A percentile compares a stretch with the other conserved stretches of the same genome.
phyloP scores from a whole-genome alignment of 2,797 vertebrate genomes.

The Podarcis lilfordi region DNA sequence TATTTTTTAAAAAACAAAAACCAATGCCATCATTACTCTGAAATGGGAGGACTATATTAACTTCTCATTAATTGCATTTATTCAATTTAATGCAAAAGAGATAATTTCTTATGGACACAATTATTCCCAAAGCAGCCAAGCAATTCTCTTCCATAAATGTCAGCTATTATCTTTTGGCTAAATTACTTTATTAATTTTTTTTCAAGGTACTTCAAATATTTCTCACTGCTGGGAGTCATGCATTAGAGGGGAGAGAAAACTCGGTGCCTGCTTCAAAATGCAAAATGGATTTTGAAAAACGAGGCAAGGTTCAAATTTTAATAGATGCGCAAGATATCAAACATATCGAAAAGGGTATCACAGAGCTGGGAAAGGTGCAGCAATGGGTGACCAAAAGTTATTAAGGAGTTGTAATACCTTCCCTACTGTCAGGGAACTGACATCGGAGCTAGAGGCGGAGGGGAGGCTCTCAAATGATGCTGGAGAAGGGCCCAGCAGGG shows the following conservation, averaged over 20 bases:
- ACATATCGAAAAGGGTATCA: neutral
- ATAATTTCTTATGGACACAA: constrained; percentile 34
- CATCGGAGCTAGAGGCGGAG: no score
- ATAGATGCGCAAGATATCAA: rapidly evolving
- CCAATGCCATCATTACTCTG: constrained; percentile 41
- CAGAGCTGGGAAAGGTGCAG: neutral
- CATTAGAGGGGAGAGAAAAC: constrained; percentile 33
- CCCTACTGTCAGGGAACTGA: no score
- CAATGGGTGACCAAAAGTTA: neutral
- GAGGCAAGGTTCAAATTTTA: neutral
- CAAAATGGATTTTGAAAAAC: neutral
- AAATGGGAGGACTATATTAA: constrained; percentile 38
- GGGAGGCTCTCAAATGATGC: no score
- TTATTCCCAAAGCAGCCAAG: constrained; percentile 38
- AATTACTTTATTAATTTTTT: neutral
- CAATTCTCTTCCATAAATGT: constrained; percentile 39
- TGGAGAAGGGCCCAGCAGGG: no score
- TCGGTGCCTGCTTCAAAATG: neutral
- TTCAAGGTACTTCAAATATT: constrained; percentile 40
- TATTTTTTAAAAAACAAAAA: neutral
- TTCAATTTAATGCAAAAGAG: constrained; percentile 51
- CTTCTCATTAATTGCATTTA: constrained; percentile 58
- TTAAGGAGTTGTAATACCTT: neutral
- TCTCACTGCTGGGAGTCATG: neutral
- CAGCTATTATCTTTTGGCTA: constrained; percentile 30